Evolutionary conservation across 2,113 vertebrate genomes (phyloP), one percentile per base, ranked within the genome.

Genomic region (Silurus asotus): DNA sequence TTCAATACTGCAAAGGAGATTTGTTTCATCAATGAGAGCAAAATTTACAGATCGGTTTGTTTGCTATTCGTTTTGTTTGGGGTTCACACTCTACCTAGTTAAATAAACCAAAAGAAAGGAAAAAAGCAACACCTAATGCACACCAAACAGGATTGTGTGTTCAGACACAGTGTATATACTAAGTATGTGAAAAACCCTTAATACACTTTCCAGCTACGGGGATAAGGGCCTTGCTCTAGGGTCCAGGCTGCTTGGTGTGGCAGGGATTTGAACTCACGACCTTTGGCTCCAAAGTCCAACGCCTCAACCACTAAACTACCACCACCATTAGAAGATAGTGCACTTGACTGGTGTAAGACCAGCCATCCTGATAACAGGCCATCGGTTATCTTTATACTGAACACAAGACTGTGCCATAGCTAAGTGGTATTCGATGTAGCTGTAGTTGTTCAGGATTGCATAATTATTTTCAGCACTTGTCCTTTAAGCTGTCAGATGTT

Each of bases 381-480:
- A 14, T 70, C 20, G 17, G 28, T 59, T 82, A 53, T 62, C 17
- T 82, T 62, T 67, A 74, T 59, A 7, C 28, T 72, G 53, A 28
- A 59, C 6, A 25, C 65, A 7, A 19, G 45, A 45, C 28, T 9
- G 53, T 74, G 20, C 6, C 51, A 72, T 51, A 51, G 49, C 48
- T 15, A 61, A 17, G 19, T 9, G 7, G 15, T 48, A 19, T 48
- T 7, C 7, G 19, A 19, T 74, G 75, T 14, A 49, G 9, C 3
- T 49, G 37, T 14, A 28, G 3, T 76, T 76, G 45, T 37, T n/a
- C 20, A 74, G 28, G 25, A 83, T 45, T 72, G 15, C 65, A 48
- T 70, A 14, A 25, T 37, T 74, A 49, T 74, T 74, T 84, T 74
- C 82, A 58, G 82, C 23, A 48, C 11, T n/a, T 75, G 49, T 76